Percentiles rank a stretch among this genome's conserved stretches.
Conservation (phyloP, 2,113 vertebrate genomes). For the Seriola rivoliana region DNA sequence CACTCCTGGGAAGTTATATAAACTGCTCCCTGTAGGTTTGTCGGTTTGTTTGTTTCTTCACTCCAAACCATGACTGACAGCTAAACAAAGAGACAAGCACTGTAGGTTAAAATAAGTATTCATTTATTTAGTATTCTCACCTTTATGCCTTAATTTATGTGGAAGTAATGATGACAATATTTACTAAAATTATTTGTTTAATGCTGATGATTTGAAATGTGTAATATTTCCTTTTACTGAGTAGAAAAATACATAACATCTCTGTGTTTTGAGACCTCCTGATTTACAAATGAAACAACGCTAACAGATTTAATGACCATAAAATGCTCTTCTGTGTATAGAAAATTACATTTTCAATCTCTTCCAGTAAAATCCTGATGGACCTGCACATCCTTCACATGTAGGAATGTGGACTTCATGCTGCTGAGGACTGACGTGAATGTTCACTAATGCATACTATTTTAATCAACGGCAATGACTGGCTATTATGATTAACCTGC, state of each 20-base stretch:
- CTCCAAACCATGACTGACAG: constrained; percentile 3
- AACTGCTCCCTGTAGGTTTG: background rate
- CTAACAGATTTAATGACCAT: background rate
- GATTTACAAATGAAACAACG: too few relatives aligned
- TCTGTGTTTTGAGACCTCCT: too few relatives aligned
- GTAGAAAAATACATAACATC: background rate
- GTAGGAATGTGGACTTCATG: background rate
- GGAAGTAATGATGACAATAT: background rate
- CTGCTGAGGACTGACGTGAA: constrained; percentile 2
- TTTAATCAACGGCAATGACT: constrained; percentile 42
- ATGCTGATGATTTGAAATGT: background rate
- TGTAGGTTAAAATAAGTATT: background rate
- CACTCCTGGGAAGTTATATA: background rate
- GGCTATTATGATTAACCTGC: constrained; percentile 34
- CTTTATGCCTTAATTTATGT: background rate
- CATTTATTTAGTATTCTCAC: too few relatives aligned
- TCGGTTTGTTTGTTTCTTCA: background rate
- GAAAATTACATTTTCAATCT: background rate
- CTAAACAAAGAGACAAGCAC: background rate
- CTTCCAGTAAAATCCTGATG: background rate
- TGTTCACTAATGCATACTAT: constrained; percentile 19
- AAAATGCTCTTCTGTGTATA: background rate
- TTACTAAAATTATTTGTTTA: background rate
- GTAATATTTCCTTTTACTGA: background rate
- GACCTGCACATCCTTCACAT: constrained; percentile 2